Percentiles rank a stretch among this genome's conserved stretches.
Evolutionary conservation across 2,888 invertebrate species (phyloP).

Genomic region (Andrena haemorrhoa): DNA sequence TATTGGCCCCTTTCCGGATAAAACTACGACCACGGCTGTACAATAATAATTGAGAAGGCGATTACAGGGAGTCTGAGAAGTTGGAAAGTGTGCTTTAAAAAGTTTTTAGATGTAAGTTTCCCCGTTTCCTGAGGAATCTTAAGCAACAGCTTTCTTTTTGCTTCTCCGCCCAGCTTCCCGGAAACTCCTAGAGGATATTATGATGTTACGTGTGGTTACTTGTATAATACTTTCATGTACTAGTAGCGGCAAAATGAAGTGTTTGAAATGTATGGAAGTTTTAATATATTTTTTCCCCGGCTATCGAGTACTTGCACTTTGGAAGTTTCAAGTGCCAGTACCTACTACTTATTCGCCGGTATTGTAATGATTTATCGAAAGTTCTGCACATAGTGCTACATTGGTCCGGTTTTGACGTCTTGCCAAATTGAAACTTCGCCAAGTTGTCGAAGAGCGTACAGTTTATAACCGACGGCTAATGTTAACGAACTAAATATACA

Average conservation of each 20-base stretch:
- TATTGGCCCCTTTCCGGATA: not conserved
- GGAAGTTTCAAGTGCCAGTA: no score
- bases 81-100: slow-evolving; percentile 30
- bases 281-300: not conserved
- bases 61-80: slow-evolving; percentile 35
- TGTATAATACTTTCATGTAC: not conserved
- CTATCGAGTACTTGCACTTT: not conserved
- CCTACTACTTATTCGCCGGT: not conserved
- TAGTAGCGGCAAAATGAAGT: slow-evolving; percentile 2
- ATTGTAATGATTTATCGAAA: slow-evolving; percentile 22
- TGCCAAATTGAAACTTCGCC: slow-evolving; percentile 55
- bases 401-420: slow-evolving; percentile 37
- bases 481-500: slow-evolving; percentile 40
- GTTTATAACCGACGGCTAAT: slow-evolving; percentile 41
- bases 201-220: not conserved
- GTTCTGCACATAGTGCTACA: not conserved
- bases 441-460: slow-evolving; percentile 30
- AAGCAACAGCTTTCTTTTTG: slow-evolving; percentile 27
- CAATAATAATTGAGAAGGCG: slow-evolving; percentile 39
- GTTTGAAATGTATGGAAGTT: not conserved
- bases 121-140: slow-evolving; percentile 27
- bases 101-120: slow-evolving; percentile 45
- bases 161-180: not conserved
- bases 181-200: not conserved
- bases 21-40: slow-evolving; percentile 11